Percentiles rank a stretch among this genome's conserved stretches.
These are phyloP conservation scores for Catharus bicknelli DNA, from an alignment of 2,113 vertebrate species.

Conservation along the genomic window DNA sequence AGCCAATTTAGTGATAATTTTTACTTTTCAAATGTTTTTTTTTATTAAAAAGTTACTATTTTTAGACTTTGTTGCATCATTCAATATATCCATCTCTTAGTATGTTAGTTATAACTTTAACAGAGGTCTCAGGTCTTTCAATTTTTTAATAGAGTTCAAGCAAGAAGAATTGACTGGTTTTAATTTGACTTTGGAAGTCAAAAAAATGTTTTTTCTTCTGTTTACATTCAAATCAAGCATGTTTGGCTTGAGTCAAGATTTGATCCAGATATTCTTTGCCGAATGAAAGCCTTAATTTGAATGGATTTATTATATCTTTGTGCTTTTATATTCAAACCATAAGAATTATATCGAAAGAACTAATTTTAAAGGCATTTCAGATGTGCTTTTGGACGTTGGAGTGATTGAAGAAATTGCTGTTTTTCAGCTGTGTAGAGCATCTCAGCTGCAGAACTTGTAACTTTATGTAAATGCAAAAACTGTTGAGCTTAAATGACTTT, in stretches of 20 bases:
- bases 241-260: background rate
- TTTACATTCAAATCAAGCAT: background rate
- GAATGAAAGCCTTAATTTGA: background rate
- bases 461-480: background rate
- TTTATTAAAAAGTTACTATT: background rate
- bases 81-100: background rate
- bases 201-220: background rate
- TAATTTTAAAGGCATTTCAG: background rate
- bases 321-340: background rate
- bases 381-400: background rate
- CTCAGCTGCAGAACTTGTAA: background rate
- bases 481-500: background rate
- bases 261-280: background rate
- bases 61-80: background rate
- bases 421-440: background rate
- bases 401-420: background rate
- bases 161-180: background rate
- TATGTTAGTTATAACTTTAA: background rate
- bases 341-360: background rate
- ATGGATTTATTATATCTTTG: background rate
- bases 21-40: background rate
- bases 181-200: background rate
- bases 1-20: background rate
- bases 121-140: background rate
- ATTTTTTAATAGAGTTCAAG: background rate